Evolutionary conservation across 1,140 invertebrate species (phyloP), one percentile per base, ranked within the genome.

Genomic region (Cephus cinctus): DNA sequence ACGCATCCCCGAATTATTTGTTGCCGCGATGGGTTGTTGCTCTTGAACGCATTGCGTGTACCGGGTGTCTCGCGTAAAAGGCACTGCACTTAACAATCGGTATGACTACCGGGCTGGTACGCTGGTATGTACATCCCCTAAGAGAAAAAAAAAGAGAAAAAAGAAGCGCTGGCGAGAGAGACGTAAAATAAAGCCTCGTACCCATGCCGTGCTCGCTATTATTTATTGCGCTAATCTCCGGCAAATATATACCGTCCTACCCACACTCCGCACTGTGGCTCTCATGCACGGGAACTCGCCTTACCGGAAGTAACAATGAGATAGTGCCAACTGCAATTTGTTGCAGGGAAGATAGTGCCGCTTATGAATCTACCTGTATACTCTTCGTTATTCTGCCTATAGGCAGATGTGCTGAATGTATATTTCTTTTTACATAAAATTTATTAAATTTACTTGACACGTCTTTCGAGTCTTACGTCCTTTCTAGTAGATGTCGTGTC

Each of bases 1-100:
- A 73, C 70, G 69, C 69, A 70, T 71, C 67, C 70, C 61, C 64
- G 69, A 69, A 69, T 70, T 67, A 71, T 71, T 71, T 71, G 62
- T 63, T 50, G 11, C 20, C 8, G 15, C 20, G 39, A 14, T 19
- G 9, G 21, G 20, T 27, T 27, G 25, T n/a, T 6, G 6, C 25
- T n/a, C 25, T 6, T 27, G 25, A n/a, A n/a, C 25, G 6, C 25
- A 27, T n/a, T 27, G 25, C n/a, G 6, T 27, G 25, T 27, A 8
- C n/a, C 25, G 25, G 6, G 6, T 27, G 25, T 27, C n/a, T 27
- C 25, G n/a, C n/a, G n/a, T n/a, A n/a, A n/a, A n/a, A n/a, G n/a
- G n/a, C n/a, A n/a, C n/a, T n/a, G n/a, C n/a, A n/a, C n/a, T n/a
- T n/a, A n/a, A n/a, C n/a, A n/a, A n/a, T n/a, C n/a, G n/a, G n/a